Conservation (phyloP, 2,888 invertebrate species). For the Cheilosia urbana region DNA sequence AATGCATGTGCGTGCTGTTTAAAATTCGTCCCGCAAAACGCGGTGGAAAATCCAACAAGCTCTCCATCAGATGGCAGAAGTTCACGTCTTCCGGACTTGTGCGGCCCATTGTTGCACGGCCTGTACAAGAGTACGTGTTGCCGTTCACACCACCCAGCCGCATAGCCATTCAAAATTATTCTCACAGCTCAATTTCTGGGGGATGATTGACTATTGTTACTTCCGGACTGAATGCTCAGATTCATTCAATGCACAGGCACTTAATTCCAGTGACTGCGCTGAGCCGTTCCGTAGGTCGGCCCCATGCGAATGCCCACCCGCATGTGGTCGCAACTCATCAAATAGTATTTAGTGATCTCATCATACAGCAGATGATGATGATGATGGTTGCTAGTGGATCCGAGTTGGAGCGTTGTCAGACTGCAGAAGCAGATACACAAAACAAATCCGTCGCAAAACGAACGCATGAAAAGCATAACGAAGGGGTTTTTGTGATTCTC, state of each 20-base stretch:
- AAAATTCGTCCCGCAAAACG: slow-evolving; percentile 16
- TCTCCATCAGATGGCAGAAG: slow-evolving; percentile 13
- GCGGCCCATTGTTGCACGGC: slow-evolving; percentile 3
- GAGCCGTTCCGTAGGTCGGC: slow-evolving; percentile 12
- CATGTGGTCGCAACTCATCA: slow-evolving; percentile 12
- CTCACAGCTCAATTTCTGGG: slow-evolving; percentile 58
- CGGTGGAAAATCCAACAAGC: slow-evolving; percentile 5
- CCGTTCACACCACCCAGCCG: slow-evolving; percentile 30
- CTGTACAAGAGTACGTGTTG: not conserved
- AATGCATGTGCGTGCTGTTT: slow-evolving; percentile 34
- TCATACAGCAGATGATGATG: not conserved
- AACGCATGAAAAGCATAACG: slow-evolving; percentile 42
- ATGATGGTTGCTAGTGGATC: not conserved
- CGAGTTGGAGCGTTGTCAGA: too few species aligned
- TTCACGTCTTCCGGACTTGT: slow-evolving; percentile 37
- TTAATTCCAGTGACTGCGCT: slow-evolving; percentile 48
- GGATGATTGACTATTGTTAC: slow-evolving; percentile 58
- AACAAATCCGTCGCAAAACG: slow-evolving; percentile 34
- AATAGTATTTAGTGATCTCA: slow-evolving; percentile 32
- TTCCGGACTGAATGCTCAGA: slow-evolving; percentile 60
- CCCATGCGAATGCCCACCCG: slow-evolving; percentile 30
- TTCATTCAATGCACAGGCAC: slow-evolving; percentile 42
- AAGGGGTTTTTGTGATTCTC: slow-evolving; percentile 47
- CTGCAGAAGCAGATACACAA: slow-evolving; percentile 6
- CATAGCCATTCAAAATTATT: slow-evolving; percentile 26